These are phyloP conservation scores for Cossypha caffra DNA, from an alignment of 2,797 vertebrate species.

Conservation along the genomic window DNA sequence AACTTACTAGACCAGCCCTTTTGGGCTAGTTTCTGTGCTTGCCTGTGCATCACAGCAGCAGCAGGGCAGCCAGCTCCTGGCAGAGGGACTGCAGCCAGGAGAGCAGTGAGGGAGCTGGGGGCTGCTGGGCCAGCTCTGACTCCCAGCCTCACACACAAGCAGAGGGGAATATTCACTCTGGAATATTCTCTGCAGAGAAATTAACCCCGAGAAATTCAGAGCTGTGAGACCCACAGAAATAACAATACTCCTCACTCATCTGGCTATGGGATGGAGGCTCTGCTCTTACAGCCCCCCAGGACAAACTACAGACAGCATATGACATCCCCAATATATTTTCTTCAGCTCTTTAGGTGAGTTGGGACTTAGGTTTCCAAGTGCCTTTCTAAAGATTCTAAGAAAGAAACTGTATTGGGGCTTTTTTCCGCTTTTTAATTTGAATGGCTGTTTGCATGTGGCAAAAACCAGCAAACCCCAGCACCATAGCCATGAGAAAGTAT, in stretches of 20 bases:
- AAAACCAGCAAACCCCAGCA: constrained; percentile 1
- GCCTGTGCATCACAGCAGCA: background rate
- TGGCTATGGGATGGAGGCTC: background rate
- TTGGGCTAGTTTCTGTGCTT: background rate
- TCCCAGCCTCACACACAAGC: background rate
- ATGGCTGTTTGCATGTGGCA: background rate
- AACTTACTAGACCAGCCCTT: background rate
- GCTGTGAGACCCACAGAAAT: background rate
- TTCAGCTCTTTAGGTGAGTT: background rate
- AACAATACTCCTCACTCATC: fast-evolving
- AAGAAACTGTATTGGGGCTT: background rate
- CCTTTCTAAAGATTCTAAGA: background rate
- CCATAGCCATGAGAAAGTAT: background rate
- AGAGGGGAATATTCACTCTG: background rate
- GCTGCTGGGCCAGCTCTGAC: background rate
- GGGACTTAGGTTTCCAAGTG: background rate
- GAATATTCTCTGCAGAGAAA: background rate
- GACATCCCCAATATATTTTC: background rate
- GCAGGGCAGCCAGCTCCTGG: fast-evolving
- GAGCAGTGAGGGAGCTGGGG: background rate
- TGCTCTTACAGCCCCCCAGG: background rate
- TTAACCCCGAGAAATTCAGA: background rate
- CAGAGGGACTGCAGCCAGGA: background rate
- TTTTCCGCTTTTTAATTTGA: background rate
- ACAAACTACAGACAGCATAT: background rate